A percentile compares a stretch with the other conserved stretches of the same genome.
Conservation (phyloP, 2,888 invertebrate genomes). For the Folsomia candida region DNA sequence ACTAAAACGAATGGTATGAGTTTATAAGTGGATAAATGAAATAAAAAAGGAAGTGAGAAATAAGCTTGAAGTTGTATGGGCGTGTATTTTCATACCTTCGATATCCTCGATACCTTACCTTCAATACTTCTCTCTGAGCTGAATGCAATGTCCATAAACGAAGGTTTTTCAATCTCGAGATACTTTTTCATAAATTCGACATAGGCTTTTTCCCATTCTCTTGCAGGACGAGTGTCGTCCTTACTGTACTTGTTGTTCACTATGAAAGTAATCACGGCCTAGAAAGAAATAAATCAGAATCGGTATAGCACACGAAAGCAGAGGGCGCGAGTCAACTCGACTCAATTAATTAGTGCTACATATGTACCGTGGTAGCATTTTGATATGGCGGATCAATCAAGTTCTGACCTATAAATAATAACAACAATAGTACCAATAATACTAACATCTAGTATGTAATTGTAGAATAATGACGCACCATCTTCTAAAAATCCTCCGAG, state of each 20-base stretch:
- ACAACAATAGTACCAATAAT: too few relatives aligned
- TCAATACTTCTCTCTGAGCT: slow-evolving; percentile 80
- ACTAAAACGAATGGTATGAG: too few relatives aligned
- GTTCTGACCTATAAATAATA: slow-evolving; percentile 27
- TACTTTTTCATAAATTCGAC: slow-evolving; percentile 48
- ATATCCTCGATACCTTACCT: too few relatives aligned
- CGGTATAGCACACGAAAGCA: too few relatives aligned
- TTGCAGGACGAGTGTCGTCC: slow-evolving; percentile 33
- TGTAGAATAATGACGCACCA: slow-evolving; percentile 26
- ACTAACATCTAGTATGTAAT: too few relatives aligned
- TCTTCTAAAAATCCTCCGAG: slow-evolving; percentile 66
- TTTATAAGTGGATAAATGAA: too few relatives aligned
- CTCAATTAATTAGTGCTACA: too few relatives aligned
- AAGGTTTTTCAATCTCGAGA: slow-evolving; percentile 52
- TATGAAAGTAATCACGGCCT: slow-evolving; percentile 48
- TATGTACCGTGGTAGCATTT: slow-evolving; percentile 42
- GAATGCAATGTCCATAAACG: slow-evolving; percentile 68
- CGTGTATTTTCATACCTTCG: too few relatives aligned
- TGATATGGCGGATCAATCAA: slow-evolving; percentile 42
- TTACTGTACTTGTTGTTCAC: slow-evolving; percentile 45
- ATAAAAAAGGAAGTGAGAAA: too few relatives aligned
- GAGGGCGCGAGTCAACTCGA: too few relatives aligned
- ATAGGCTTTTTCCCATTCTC: slow-evolving; percentile 48
- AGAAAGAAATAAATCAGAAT: too few relatives aligned
- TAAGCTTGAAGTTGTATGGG: too few relatives aligned